These are phyloP conservation scores for Osmoderma eremita DNA, from an alignment of 2,888 invertebrate genomes.

Conservation along the genomic window DNA sequence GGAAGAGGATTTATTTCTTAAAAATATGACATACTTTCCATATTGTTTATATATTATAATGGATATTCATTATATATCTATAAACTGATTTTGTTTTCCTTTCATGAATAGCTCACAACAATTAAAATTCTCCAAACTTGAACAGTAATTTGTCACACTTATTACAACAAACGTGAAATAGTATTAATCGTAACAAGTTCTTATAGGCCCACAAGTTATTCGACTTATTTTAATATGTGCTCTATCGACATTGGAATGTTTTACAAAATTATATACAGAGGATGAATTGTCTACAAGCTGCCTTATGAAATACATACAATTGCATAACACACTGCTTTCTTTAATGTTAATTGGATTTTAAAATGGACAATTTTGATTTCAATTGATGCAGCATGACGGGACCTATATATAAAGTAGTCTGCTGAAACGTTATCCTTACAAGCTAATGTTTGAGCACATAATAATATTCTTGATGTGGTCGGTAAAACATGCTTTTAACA, in stretches of 20 bases:
- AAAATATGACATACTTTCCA: constrained; percentile 53
- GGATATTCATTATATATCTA: constrained; percentile 49
- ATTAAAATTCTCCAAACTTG: constrained; percentile 55
- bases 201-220: constrained; percentile 47
- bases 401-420: constrained; percentile 21
- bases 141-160: constrained; percentile 51
- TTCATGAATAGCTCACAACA: constrained; percentile 50
- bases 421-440: constrained; percentile 28
- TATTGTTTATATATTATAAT: constrained; percentile 47
- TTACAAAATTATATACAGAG: constrained; percentile 27
- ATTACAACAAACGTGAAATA: constrained; percentile 43
- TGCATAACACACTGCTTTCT: constrained; percentile 5
- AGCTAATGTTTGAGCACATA: constrained; percentile 40
- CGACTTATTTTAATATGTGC: constrained; percentile 26
- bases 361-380: constrained; percentile 30
- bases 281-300: constrained; percentile 43
- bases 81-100: constrained; percentile 47
- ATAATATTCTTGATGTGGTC: constrained; percentile 22
- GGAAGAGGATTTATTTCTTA: constrained; percentile 51
- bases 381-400: constrained; percentile 13
- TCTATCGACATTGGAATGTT: constrained; percentile 33
- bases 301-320: constrained; percentile 40
- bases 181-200: constrained; percentile 35
- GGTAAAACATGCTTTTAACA: constrained; percentile 40
- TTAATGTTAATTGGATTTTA: constrained; percentile 8